Conservation (phyloP, 2,113 vertebrate genomes). For the Mungos mungo region DNA sequence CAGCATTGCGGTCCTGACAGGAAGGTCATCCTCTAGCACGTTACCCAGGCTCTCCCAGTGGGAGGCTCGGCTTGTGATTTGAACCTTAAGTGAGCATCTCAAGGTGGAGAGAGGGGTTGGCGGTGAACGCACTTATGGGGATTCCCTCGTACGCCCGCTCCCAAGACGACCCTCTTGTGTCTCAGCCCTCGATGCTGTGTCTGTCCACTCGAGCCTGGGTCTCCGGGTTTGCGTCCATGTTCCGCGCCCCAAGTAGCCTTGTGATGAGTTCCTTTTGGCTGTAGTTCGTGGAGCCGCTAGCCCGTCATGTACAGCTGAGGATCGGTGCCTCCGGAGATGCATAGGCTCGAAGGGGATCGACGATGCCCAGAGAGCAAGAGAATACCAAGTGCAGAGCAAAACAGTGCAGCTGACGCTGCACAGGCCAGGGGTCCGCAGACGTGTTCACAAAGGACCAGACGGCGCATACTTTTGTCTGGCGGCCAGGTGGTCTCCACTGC, state of each 20-base stretch:
- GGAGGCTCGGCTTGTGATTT: background rate
- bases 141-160: background rate
- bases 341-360: background rate
- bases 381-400: background rate
- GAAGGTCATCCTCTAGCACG: background rate
- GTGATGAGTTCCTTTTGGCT: background rate
- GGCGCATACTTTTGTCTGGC: background rate
- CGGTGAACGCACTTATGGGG: background rate
- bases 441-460: background rate
- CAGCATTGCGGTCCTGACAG: background rate
- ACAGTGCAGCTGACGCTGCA: too few species aligned
- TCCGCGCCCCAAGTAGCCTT: background rate
- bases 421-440: background rate
- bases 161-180: accelerated
- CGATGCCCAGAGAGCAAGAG: background rate
- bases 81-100: background rate
- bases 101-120: background rate
- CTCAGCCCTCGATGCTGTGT: background rate
- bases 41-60: background rate
- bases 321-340: background rate
- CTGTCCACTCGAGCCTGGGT: background rate
- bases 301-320: background rate
- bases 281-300: background rate
- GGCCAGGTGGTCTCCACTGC: accelerated
- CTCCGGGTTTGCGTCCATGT: background rate